Evolutionary conservation across 2,797 vertebrate genomes (phyloP), one percentile per base, ranked within the genome.

Genomic region (Pelodytes ibericus): DNA sequence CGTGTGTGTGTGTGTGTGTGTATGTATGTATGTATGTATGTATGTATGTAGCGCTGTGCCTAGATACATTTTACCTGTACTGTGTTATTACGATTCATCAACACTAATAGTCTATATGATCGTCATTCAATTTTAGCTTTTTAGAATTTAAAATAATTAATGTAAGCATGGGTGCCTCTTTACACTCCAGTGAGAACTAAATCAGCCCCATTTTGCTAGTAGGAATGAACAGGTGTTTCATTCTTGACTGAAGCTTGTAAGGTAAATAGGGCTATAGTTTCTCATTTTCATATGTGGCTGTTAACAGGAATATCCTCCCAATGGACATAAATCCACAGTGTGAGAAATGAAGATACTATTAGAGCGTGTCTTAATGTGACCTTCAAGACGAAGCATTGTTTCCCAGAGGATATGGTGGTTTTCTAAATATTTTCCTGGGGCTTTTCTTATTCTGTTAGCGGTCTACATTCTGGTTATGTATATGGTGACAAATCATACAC

Each of bases 401-500:
- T 53, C 49, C 49, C 49, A 53, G 20, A 22, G 49, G 49, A 20
- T 16, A 53, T 24, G 11, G 22, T 53, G 49, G 49, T 53, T 53
- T 20, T 53, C 49, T 53, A 7, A 9, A 24, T 53, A 53, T 24
- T 6, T 53, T 53, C 49, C 49, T 53, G 49, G 49, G 49, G 24
- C 20, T 53, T 16, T 20, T 24, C 5, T 24, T 20, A 20, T 53
- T 53, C 22, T 53, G 49, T 53, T 53, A 53, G 24, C 4, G 31
- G 49, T 22, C 49, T 16, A 24, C 49, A 22, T 22, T 44, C 41
- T 13, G 18, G 41, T 3, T 13, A 13, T 44, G 10, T 44, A 44
- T 16, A 44, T 13, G 13, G 41, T 2, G 3, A 16, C 41, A 44
- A 15, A 36, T 5, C 33, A 84, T 81, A n/a, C n/a, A n/a, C n/a